Evolutionary conservation across 2,888 invertebrate species (phyloP), one percentile per base, ranked within the genome.

Genomic region (Ichneumoninae sp.): DNA sequence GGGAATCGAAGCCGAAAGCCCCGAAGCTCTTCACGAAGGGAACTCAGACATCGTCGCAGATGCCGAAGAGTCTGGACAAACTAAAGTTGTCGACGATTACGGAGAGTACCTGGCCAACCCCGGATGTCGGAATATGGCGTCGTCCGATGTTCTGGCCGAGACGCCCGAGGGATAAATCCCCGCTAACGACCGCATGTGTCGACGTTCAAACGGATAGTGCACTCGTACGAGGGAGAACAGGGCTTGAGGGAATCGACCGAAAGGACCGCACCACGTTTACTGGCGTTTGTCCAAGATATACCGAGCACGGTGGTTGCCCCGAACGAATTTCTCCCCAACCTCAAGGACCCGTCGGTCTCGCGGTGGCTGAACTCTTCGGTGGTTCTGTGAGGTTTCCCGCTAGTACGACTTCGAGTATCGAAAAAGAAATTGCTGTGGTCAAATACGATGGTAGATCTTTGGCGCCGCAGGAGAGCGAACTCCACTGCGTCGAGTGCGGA

Each of bases 161-260:
- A 69, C 81, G 76, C 47, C 74, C 75, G 47, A 81, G 40, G 77
- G 85, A 87, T 77, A 84, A 85, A 83, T 84, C 87, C 69, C 74
- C 83, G 74, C 60, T 85, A 80, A 87, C 84, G 52, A 84, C 77
- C 54, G 71, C 54, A 40, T 74, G 83, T 66, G 86, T 79, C 80
- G 85, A 68, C 44, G 80, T 83, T 19, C 87, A 87, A 80, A 85
- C 87, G 76, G 84, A 87, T 68, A 68, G 71, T 71, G 54, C 73
- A 50, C 30, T 69, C 33, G 47, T 65, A 44, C 81, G 73, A 54
- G 73, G 60, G 33, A 84, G 73, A 76, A 68, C 63, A 73, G 47
- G 60, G 68, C 75, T 80, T n/a, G 76, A 54, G 47, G 69, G 54
- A 73, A 47, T 65, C 71, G 66, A 81, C 60, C 70, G 76, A 44